A percentile compares a stretch with the other conserved stretches of the same genome.
Evolutionary conservation across 2,113 vertebrate species (phyloP).

Genomic region (Ifrita kowaldi): DNA sequence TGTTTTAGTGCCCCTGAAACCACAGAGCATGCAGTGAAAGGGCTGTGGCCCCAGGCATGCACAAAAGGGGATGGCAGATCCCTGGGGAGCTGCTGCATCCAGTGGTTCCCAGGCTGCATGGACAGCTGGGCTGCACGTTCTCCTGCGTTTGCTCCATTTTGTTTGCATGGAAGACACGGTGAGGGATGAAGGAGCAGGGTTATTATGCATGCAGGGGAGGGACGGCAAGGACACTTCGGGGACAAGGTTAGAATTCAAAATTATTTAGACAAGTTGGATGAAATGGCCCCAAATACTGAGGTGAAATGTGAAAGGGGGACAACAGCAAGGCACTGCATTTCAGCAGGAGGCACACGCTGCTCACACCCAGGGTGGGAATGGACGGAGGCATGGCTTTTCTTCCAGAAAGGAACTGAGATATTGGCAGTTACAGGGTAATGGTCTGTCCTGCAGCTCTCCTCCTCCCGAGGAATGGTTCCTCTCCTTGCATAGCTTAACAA

Average conservation of each 20-base stretch:
- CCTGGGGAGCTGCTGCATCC: not conserved
- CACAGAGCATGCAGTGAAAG: not conserved
- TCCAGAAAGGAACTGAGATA: not conserved
- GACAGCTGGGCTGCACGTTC: not conserved
- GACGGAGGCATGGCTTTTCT: not conserved
- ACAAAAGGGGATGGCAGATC: not conserved
- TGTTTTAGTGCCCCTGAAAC: not conserved
- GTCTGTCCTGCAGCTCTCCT: not conserved
- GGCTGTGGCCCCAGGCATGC: not conserved
- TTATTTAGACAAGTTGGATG: not conserved
- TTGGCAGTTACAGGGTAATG: not conserved
- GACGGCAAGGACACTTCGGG: constrained; percentile 15
- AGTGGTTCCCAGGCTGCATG: not conserved
- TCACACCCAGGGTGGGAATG: not conserved
- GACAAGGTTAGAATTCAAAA: constrained; percentile 34
- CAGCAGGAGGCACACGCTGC: not conserved
- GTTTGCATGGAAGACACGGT: not conserved
- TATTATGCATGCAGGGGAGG: constrained; percentile 32
- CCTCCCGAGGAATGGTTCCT: not conserved
- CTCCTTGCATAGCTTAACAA: not conserved
- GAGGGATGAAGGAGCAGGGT: not conserved
- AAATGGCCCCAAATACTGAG: not conserved
- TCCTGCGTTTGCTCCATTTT: not conserved
- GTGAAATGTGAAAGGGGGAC: not conserved
- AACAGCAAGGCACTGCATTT: not conserved